A percentile compares a stretch with the other conserved stretches of the same genome.
phyloP scores from a whole-genome alignment of 2,888 invertebrate genomes.

The Epiperipatus broadwayi region DNA sequence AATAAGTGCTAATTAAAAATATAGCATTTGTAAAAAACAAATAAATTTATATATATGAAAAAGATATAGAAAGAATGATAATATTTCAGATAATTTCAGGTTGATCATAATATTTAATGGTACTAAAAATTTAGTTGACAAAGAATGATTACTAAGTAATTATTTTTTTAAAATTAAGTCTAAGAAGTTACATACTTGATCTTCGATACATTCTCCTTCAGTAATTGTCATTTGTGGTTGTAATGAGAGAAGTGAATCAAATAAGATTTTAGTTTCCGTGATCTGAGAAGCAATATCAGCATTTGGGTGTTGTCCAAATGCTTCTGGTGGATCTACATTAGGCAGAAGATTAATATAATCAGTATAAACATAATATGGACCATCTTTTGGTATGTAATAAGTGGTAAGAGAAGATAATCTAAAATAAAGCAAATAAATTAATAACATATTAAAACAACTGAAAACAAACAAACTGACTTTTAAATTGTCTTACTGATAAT shows the following conservation, averaged over 20 bases:
- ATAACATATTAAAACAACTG: neutral
- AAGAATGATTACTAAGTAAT: too few species aligned
- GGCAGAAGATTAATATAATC: conserved; percentile 62
- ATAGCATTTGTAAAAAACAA: too few species aligned
- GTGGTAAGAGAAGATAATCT: conserved; percentile 51
- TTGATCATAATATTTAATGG: too few species aligned
- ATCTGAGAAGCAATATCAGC: conserved; percentile 72
- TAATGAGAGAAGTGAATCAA: conserved; percentile 54
- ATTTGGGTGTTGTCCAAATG: conserved; percentile 71
- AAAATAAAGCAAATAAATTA: conserved; percentile 16
- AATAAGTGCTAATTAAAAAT: too few species aligned
- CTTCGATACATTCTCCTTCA: conserved; percentile 44
- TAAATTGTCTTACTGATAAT: conserved; percentile 37
- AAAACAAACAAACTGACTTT: neutral
- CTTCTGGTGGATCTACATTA: conserved; percentile 58
- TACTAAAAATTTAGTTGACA: too few species aligned
- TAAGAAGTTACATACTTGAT: conserved; percentile 38
- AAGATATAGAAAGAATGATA: too few species aligned
- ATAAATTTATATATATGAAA: too few species aligned
- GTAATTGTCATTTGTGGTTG: conserved; percentile 44
- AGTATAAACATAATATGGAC: conserved; percentile 54
- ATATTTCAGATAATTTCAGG: too few species aligned
- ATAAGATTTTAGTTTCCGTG: conserved; percentile 52
- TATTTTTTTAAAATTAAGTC: too few species aligned
- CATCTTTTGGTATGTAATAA: conserved; percentile 66